Evolutionary conservation across 2,797 vertebrate genomes (phyloP).

Genomic region (Tachyglossus aculeatus): DNA sequence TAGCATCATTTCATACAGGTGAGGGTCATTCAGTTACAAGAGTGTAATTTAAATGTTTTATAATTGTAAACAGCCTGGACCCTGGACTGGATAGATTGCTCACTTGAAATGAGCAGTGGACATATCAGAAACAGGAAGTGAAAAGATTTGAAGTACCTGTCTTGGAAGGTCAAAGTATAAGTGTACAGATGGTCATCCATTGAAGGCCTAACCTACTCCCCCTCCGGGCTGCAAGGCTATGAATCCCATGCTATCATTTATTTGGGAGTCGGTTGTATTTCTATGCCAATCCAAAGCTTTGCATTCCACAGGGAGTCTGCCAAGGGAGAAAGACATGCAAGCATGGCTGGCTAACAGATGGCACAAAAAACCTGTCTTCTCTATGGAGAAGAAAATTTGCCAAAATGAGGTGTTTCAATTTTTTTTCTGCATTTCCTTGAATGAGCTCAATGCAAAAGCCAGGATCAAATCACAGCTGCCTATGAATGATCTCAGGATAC

Average conservation of each 20-base stretch:
- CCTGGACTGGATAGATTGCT: not conserved
- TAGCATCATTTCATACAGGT: slow-evolving; percentile 3
- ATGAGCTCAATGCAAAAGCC: not conserved
- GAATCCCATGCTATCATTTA: not conserved
- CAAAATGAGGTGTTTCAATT: slow-evolving; percentile 47
- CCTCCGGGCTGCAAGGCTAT: not conserved
- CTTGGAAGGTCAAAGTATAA: slow-evolving; percentile 41
- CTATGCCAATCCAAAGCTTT: slow-evolving; percentile 1
- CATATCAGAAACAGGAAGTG: too few relatives aligned
- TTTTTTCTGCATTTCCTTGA: not conserved
- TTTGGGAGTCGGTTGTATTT: slow-evolving; percentile 11
- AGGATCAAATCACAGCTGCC: not conserved
- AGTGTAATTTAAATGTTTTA: not conserved
- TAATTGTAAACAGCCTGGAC: not conserved
- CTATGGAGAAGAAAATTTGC: slow-evolving; percentile 27
- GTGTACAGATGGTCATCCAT: not conserved
- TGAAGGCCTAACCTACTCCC: not conserved
- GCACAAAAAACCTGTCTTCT: slow-evolving; percentile 14
- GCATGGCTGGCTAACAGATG: slow-evolving; percentile 40
- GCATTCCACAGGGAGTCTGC: not conserved
- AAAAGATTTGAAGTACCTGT: too few relatives aligned
- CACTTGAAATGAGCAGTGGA: too few relatives aligned
- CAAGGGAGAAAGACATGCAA: slow-evolving; percentile 2
- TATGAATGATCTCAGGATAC: slow-evolving; percentile 26
- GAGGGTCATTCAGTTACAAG: slow-evolving; percentile 21